phyloP scores from a whole-genome alignment of 2,113 vertebrate species.

The Tupaia tana region DNA sequence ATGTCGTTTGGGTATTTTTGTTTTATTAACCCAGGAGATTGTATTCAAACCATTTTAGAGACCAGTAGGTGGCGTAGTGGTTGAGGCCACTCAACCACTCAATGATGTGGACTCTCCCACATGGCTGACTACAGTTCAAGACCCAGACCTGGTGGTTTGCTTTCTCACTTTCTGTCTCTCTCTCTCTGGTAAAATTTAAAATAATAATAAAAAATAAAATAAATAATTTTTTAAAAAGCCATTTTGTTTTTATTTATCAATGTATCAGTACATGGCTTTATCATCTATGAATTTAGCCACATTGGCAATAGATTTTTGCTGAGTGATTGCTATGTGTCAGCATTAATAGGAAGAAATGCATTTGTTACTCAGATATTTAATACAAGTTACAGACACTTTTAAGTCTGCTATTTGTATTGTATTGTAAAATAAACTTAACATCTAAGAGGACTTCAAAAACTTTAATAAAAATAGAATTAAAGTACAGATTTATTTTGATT shows the following conservation, averaged over 20 bases:
- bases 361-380: constrained; percentile 39
- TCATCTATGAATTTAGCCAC: neutral
- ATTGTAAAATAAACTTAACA: constrained; percentile 25
- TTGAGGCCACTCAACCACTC: too few relatives aligned
- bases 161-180: too few relatives aligned
- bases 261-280: neutral
- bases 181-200: too few relatives aligned
- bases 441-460: too few relatives aligned
- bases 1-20: constrained; percentile 15
- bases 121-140: too few relatives aligned
- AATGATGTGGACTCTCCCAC: too few relatives aligned
- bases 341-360: neutral
- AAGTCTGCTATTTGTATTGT: neutral
- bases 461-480: too few relatives aligned
- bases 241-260: neutral
- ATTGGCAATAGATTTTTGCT: neutral
- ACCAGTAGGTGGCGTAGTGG: too few relatives aligned
- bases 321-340: neutral
- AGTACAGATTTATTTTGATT: too few relatives aligned
- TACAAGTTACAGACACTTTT: neutral
- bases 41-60: constrained; percentile 4
- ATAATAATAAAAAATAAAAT: too few relatives aligned
- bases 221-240: too few relatives aligned
- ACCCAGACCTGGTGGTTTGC: too few relatives aligned
- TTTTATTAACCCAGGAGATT: neutral